A percentile compares a stretch with the other conserved stretches of the same genome.
These are phyloP conservation scores for Laticauda colubrina DNA, from an alignment of 2,113 vertebrate genomes.

Conservation along the genomic window DNA sequence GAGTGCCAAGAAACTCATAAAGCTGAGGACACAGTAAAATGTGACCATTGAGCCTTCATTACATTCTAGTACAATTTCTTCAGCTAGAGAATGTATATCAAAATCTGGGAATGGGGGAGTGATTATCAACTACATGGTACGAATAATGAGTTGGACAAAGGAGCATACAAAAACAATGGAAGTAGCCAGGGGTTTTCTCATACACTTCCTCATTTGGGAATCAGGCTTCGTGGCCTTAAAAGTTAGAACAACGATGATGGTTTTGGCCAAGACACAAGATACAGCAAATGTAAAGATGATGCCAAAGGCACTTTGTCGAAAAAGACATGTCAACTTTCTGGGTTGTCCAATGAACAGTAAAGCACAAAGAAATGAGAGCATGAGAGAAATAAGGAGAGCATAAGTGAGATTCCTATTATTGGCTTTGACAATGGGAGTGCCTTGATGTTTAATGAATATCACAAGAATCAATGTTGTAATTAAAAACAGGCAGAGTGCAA, in stretches of 20 bases:
- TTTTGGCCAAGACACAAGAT: neutral
- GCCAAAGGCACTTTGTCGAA: neutral
- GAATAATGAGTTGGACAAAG: neutral
- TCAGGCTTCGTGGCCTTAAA: neutral
- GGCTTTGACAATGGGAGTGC: neutral
- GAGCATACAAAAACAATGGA: neutral
- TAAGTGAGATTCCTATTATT: neutral
- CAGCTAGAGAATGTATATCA: neutral
- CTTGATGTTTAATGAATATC: neutral
- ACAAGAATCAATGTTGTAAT: neutral
- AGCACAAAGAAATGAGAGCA: neutral
- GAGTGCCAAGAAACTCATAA: neutral
- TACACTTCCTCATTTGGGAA: neutral
- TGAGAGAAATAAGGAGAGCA: neutral
- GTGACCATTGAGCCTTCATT: neutral
- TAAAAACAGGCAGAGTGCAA: neutral
- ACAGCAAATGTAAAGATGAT: neutral
- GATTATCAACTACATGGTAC: neutral
- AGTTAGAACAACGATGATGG: neutral
- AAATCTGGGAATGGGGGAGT: neutral
- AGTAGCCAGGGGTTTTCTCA: neutral
- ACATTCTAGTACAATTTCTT: neutral
- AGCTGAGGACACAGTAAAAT: neutral
- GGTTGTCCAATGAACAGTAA: neutral
- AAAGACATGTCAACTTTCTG: neutral